These are phyloP conservation scores for Drosophila lutescens DNA, from an alignment of 2,888 invertebrate species.

Conservation along the genomic window DNA sequence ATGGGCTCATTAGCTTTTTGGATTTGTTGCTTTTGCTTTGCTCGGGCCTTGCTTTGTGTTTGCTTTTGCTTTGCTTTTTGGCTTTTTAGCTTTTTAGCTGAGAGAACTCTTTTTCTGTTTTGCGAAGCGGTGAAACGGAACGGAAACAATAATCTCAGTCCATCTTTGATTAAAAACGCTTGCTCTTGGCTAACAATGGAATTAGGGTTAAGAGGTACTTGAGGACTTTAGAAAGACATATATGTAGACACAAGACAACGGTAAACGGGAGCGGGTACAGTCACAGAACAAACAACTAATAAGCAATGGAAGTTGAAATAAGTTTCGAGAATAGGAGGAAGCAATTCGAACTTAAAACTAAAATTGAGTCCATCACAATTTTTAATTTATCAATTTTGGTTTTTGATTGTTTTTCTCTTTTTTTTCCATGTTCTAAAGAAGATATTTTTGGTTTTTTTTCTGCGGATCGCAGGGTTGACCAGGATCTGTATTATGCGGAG, in stretches of 20 bases:
- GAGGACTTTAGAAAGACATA: background rate
- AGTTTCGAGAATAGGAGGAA: conserved; percentile 46
- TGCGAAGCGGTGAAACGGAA: conserved; percentile 57
- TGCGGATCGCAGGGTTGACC: conserved; percentile 11
- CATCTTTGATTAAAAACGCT: conserved; percentile 85
- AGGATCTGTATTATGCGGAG: conserved; percentile 20
- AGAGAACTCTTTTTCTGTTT: conserved; percentile 11
- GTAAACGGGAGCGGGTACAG: conserved; percentile 22
- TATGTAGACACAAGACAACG: conserved; percentile 34
- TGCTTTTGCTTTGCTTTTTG: conserved; percentile 29
- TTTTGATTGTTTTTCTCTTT: conserved; percentile 21
- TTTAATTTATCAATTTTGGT: conserved; percentile 71
- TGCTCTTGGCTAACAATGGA: conserved; percentile 62
- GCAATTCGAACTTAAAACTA: conserved; percentile 70
- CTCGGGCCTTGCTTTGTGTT: conserved; percentile 35
- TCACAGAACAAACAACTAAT: conserved; percentile 39
- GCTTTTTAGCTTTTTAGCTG: background rate
- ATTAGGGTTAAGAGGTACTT: background rate
- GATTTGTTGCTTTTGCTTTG: conserved; percentile 35
- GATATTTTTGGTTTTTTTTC: conserved; percentile 12
- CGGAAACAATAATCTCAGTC: conserved; percentile 69
- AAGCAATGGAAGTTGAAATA: conserved; percentile 30
- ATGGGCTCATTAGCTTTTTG: conserved; percentile 79
- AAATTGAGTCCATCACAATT: conserved; percentile 83
- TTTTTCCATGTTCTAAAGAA: conserved; percentile 5